Conservation (phyloP, 2,888 invertebrate genomes). For the Serrognathus titanus region DNA sequence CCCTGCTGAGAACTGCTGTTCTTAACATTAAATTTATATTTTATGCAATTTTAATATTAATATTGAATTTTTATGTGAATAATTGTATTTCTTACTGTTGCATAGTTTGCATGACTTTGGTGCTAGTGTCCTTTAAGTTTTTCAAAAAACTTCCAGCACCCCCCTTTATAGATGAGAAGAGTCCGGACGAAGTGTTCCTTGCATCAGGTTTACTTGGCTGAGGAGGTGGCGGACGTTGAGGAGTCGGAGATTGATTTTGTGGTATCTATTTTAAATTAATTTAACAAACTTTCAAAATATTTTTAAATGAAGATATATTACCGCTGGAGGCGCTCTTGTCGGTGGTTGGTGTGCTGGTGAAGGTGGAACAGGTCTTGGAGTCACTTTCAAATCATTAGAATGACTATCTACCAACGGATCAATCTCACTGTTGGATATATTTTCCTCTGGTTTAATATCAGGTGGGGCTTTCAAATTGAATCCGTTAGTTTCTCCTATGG, state of each 20-base stretch:
- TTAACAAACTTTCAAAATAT: not conserved
- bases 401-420: slow-evolving; percentile 30
- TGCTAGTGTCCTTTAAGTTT: slow-evolving; percentile 92
- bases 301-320: slow-evolving; percentile 7
- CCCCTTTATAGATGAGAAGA: slow-evolving; percentile 84
- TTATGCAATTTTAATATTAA: not conserved
- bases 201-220: slow-evolving; percentile 37
- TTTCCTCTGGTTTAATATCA: slow-evolving; percentile 52
- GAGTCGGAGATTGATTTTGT: not conserved
- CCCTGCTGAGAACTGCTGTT: too few relatives aligned
- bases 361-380: slow-evolving; percentile 38
- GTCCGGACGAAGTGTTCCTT: slow-evolving; percentile 48
- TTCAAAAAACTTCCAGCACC: slow-evolving; percentile 91
- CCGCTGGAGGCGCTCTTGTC: slow-evolving; percentile 26
- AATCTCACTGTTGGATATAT: slow-evolving; percentile 30
- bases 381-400: slow-evolving; percentile 33
- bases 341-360: slow-evolving; percentile 32
- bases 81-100: slow-evolving; percentile 64
- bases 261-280: not conserved
- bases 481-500: slow-evolving; percentile 81
- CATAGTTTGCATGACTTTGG: slow-evolving; percentile 95
- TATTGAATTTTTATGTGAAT: not conserved
- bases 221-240: slow-evolving; percentile 49
- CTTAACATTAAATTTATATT: too few relatives aligned
- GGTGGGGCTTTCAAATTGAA: slow-evolving; percentile 80